Conservation (phyloP, 2,113 vertebrate genomes). For the Psammodynastes pulverulentus region DNA sequence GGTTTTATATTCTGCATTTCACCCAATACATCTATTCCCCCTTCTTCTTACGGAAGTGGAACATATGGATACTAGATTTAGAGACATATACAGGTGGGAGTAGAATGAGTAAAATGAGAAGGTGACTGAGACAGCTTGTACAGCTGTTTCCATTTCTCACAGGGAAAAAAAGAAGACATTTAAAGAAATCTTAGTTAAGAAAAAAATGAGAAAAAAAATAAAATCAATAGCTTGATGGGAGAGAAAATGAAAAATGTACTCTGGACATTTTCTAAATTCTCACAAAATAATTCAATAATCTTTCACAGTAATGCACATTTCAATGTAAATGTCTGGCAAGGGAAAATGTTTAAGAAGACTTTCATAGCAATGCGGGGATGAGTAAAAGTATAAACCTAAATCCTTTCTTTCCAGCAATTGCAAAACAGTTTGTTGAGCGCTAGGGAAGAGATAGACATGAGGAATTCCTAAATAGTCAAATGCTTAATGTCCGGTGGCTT, state of each 20-base stretch:
- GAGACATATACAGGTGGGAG: neutral
- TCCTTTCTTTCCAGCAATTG: neutral
- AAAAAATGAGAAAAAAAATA: conserved; percentile 65
- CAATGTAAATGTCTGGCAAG: conserved; percentile 65
- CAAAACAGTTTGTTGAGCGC: neutral
- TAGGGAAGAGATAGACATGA: neutral
- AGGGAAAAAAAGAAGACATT: conserved; percentile 49
- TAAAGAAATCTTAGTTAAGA: conserved; percentile 59
- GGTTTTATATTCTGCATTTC: neutral
- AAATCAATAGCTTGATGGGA: conserved; percentile 74
- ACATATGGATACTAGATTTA: neutral
- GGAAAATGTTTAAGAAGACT: conserved; percentile 32
- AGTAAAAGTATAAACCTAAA: conserved; percentile 32
- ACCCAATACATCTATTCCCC: neutral
- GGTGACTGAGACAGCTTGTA: conserved; percentile 34
- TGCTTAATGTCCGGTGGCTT: neutral
- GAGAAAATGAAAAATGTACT: conserved; percentile 74
- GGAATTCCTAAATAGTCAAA: neutral
- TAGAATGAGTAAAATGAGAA: neutral
- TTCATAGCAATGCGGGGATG: neutral
- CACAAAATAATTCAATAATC: conserved; percentile 62
- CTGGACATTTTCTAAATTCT: conserved; percentile 44
- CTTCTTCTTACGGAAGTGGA: neutral
- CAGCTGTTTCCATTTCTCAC: conserved; percentile 52
- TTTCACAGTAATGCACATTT: conserved; percentile 57